Percentiles rank a stretch among this genome's conserved stretches.
phyloP scores from a whole-genome alignment of 2,888 invertebrate species.

The Melitaea athalia region DNA sequence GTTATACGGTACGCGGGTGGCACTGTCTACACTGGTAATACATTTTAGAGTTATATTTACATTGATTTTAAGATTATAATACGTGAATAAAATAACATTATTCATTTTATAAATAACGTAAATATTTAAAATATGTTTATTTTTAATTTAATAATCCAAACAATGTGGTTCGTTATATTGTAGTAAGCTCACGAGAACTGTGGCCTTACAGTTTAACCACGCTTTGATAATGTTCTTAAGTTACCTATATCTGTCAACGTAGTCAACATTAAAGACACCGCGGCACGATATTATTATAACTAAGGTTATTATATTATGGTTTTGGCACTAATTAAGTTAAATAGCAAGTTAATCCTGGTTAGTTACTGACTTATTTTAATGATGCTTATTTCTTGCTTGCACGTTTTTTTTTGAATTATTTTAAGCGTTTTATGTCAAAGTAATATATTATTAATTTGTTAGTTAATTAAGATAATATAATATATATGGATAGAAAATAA shows the following conservation, averaged over 20 bases:
- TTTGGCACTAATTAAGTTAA: neutral
- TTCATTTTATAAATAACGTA: too few species aligned
- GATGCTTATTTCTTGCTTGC: neutral
- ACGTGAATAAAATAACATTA: too few species aligned
- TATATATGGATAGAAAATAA: too few species aligned
- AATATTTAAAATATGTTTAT: too few species aligned
- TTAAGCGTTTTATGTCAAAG: neutral
- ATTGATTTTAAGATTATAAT: too few species aligned
- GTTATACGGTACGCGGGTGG: slow-evolving; percentile 24
- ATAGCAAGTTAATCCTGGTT: neutral
- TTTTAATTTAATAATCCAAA: too few species aligned
- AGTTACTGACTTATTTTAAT: neutral
- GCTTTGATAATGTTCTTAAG: neutral
- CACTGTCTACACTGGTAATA: slow-evolving; percentile 1
- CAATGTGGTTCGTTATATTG: too few species aligned
- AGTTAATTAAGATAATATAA: too few species aligned
- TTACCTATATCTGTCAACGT: neutral
- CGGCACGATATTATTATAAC: slow-evolving; percentile 1
- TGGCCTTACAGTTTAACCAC: neutral
- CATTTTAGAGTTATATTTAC: neutral
- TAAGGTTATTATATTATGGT: slow-evolving; percentile 16
- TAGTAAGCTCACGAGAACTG: too few species aligned
- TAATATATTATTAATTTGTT: too few species aligned
- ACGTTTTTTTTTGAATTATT: neutral
- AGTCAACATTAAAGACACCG: slow-evolving; percentile 7